Evolutionary conservation across 1,140 invertebrate species (phyloP).

Genomic region (Ceratitis capitata): DNA sequence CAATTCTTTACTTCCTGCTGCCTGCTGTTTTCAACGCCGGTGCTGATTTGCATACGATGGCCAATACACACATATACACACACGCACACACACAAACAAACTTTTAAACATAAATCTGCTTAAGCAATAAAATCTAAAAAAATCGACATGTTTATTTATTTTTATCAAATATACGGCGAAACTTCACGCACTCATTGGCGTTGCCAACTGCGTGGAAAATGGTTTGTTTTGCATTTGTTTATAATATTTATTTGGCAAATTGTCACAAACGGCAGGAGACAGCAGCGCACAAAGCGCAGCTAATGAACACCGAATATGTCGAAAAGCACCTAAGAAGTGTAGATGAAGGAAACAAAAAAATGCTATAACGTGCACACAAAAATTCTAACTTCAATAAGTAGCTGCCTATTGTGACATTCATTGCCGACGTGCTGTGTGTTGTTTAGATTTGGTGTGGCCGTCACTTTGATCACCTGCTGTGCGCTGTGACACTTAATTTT

Average conservation of each 20-base stretch:
- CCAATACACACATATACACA: background rate
- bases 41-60: background rate
- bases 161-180: background rate
- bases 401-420: background rate
- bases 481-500: background rate
- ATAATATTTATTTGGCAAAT: conserved; percentile 16
- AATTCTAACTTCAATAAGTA: background rate
- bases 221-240: background rate
- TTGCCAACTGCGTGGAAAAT: conserved; percentile 31
- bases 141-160: too few relatives aligned
- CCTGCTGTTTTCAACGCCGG: background rate
- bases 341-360: background rate
- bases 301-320: background rate
- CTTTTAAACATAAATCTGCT: background rate
- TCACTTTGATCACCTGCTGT: background rate
- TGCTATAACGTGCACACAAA: background rate
- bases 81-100: background rate
- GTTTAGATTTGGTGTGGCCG: background rate
- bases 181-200: background rate
- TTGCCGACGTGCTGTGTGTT: background rate
- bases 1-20: background rate
- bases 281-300: background rate
- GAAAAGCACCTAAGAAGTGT: background rate
- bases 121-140: background rate
- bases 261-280: background rate